Evolutionary conservation across 2,888 invertebrate genomes (phyloP).

Genomic region (Pollenia labialis): DNA sequence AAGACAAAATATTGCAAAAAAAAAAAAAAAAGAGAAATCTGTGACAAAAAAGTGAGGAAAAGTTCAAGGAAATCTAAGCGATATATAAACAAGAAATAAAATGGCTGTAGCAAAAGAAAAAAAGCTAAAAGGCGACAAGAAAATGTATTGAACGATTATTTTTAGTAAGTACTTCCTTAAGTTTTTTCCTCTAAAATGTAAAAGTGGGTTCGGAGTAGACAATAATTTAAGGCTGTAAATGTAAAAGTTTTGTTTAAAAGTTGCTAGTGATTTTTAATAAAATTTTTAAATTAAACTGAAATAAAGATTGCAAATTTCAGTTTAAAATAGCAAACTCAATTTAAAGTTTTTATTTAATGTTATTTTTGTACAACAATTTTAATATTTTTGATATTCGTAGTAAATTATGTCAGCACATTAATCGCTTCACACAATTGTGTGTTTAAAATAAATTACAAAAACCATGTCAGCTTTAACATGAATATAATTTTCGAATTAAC

Average conservation of each 20-base stretch:
- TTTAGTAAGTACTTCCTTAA: not conserved
- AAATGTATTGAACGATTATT: conserved; percentile 69
- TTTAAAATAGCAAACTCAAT: not conserved
- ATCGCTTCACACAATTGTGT: not conserved
- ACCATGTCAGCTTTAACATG: not conserved
- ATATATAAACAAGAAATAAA: conserved; percentile 57
- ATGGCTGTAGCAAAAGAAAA: not conserved
- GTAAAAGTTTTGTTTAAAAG: conserved; percentile 21
- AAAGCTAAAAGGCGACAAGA: conserved; percentile 24
- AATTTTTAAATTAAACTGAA: not conserved
- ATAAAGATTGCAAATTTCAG: not conserved
- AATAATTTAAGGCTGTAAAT: conserved; percentile 17
- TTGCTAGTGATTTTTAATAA: conserved; percentile 1
- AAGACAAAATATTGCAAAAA: conserved; percentile 35
- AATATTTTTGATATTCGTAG: not conserved
- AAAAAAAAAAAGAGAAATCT: conserved; percentile 17
- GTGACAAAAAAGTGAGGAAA: conserved; percentile 16
- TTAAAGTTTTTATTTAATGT: too few relatives aligned
- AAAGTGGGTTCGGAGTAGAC: not conserved
- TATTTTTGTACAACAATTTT: not conserved
- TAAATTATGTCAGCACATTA: not conserved
- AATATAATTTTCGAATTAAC: conserved; percentile 2
- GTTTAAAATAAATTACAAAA: not conserved
- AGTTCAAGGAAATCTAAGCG: conserved; percentile 51
- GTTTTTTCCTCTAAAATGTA: not conserved